Evolutionary conservation across 2,797 vertebrate species (phyloP).

Genomic region (Trichosurus vulpecula): DNA sequence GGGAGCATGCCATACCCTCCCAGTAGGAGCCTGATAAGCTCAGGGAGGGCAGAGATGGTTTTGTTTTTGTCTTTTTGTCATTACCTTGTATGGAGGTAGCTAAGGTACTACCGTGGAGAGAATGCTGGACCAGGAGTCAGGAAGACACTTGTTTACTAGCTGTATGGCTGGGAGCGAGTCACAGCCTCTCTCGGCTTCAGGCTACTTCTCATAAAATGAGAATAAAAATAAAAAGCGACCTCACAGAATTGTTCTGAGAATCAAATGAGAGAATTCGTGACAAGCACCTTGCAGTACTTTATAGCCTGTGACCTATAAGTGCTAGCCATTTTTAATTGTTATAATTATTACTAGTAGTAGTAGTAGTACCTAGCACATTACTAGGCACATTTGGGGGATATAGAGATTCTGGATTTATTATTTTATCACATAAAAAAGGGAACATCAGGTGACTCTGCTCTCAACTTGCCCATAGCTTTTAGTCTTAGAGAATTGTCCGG

Average conservation of each 20-base stretch:
- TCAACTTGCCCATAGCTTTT: background rate
- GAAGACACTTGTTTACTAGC: background rate
- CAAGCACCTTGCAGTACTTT: background rate
- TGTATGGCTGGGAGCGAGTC: background rate
- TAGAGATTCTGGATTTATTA: background rate
- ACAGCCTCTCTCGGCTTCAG: background rate
- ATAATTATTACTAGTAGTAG: background rate
- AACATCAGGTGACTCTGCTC: background rate
- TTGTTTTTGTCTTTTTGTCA: background rate
- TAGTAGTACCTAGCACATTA: background rate
- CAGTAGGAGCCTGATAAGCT: background rate
- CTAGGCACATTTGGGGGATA: background rate
- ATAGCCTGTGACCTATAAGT: background rate
- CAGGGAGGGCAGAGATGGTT: background rate
- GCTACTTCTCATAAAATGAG: background rate
- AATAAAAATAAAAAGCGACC: background rate
- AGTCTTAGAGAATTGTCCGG: background rate
- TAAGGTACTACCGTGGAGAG: background rate
- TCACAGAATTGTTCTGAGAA: too few relatives aligned
- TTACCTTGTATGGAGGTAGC: background rate
- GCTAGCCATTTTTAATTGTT: background rate
- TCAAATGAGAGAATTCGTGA: background rate
- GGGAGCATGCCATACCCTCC: background rate
- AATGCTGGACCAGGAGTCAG: background rate
- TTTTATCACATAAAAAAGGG: background rate